Conservation (phyloP, 2,113 vertebrate genomes). For the Bambusicola thoracicus region DNA sequence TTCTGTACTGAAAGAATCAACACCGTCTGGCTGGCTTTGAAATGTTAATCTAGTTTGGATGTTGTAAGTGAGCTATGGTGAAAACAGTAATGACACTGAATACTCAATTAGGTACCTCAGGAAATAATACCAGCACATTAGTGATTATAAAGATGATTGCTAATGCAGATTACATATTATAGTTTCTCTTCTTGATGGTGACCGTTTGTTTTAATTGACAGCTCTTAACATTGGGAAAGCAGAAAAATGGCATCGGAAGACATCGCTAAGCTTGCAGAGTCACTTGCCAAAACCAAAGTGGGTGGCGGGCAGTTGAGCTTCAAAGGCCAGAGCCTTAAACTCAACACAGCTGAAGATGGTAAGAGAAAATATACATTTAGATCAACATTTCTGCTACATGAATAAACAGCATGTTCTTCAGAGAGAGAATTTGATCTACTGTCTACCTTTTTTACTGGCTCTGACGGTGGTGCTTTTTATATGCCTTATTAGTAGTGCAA, state of each 20-base stretch:
- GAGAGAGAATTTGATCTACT: neutral
- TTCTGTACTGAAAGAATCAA: neutral
- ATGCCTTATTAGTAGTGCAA: neutral
- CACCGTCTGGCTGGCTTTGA: neutral
- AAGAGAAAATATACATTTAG: constrained; percentile 49
- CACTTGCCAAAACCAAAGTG: constrained; percentile 91
- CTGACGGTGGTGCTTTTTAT: neutral
- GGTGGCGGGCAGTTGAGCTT: constrained; percentile 92
- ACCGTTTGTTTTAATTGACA: neutral
- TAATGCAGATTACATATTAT: neutral
- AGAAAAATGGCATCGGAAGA: constrained; percentile 91
- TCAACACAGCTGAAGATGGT: constrained; percentile 93
- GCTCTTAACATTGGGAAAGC: neutral
- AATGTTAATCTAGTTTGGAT: neutral
- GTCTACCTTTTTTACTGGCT: neutral
- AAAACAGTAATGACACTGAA: neutral
- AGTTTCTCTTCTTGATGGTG: neutral
- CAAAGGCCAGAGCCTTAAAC: constrained; percentile 93
- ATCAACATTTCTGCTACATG: neutral
- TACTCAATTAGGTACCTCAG: neutral
- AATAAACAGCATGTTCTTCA: neutral
- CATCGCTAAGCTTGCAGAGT: constrained; percentile 88
- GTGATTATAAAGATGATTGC: neutral
- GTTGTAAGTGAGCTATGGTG: neutral
- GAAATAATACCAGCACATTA: neutral